phyloP scores from a whole-genome alignment of 2,113 vertebrate species.

The Tapirus terrestris region DNA sequence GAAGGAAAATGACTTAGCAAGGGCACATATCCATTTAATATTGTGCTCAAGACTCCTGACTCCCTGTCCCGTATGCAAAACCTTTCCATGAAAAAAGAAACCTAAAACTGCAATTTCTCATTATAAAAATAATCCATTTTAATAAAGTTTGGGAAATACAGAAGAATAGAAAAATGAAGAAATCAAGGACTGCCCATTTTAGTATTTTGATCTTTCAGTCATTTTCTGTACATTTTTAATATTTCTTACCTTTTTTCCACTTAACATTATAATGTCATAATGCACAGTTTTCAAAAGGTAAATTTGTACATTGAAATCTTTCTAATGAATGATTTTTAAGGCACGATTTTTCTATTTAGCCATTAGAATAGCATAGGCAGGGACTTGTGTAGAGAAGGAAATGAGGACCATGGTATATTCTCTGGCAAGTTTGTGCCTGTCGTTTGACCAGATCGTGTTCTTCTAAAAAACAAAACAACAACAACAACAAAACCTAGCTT shows the following conservation, averaged over 20 bases:
- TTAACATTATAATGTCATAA: conserved; percentile 56
- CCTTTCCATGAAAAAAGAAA: not conserved
- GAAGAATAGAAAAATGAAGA: not conserved
- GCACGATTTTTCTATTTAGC: conserved; percentile 23
- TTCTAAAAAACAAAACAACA: not conserved
- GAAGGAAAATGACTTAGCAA: conserved; percentile 45
- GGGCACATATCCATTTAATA: conserved; percentile 30
- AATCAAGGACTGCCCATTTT: conserved; percentile 37
- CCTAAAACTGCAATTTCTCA: not conserved
- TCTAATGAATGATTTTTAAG: conserved; percentile 57
- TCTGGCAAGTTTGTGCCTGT: not conserved
- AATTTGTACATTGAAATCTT: conserved; percentile 46
- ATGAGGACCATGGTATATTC: not conserved
- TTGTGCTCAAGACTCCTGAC: not conserved
- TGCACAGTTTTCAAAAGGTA: conserved; percentile 41
- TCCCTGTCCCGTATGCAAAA: conserved; percentile 8
- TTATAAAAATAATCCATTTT: conserved; percentile 49
- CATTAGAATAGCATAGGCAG: not conserved
- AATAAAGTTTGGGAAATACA: not conserved
- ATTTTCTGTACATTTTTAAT: not conserved
- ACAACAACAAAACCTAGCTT: not conserved
- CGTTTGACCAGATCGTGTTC: not conserved
- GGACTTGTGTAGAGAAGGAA: not conserved
- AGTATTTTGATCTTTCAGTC: conserved; percentile 17
- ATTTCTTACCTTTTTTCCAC: conserved; percentile 22